Conservation (phyloP, 2,888 invertebrate species). For the Cheilosia vulpina region DNA sequence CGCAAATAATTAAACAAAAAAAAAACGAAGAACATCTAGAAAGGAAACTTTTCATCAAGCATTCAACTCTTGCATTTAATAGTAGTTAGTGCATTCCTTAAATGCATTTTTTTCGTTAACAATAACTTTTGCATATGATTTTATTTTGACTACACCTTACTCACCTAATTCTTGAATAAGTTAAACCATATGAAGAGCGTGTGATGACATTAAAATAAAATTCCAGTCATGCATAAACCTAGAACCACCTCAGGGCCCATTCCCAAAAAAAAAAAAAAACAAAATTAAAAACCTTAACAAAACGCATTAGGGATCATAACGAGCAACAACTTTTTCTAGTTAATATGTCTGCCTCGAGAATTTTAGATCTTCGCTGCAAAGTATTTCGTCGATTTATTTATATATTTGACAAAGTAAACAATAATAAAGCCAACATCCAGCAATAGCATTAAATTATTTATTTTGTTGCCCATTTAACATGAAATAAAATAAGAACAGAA, state of each 20-base stretch:
- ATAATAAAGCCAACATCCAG: slow-evolving; percentile 1
- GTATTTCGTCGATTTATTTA: slow-evolving; percentile 74
- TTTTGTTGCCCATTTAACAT: slow-evolving; percentile 21
- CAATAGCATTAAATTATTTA: slow-evolving; percentile 6
- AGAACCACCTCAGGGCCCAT: slow-evolving; percentile 18
- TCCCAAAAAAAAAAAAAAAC: background rate
- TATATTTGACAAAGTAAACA: slow-evolving; percentile 34
- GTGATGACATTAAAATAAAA: background rate
- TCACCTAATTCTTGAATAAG: slow-evolving; percentile 26
- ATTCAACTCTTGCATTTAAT: slow-evolving; percentile 22
- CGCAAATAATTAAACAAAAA: background rate
- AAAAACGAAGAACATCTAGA: slow-evolving; percentile 49
- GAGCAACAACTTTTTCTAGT: background rate
- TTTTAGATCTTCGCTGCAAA: slow-evolving; percentile 75
- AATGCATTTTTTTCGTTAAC: slow-evolving; percentile 38
- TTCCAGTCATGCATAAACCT: background rate
- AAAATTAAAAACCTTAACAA: background rate
- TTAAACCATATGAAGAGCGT: background rate
- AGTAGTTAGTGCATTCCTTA: slow-evolving; percentile 44
- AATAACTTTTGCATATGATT: slow-evolving; percentile 49
- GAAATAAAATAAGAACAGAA: slow-evolving; percentile 13
- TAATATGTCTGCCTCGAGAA: slow-evolving; percentile 41
- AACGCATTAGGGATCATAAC: slow-evolving; percentile 8
- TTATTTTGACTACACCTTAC: slow-evolving; percentile 30
- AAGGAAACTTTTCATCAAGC: slow-evolving; percentile 35